phyloP scores from a whole-genome alignment of 2,113 vertebrate genomes.

The Aphyosemion australe region DNA sequence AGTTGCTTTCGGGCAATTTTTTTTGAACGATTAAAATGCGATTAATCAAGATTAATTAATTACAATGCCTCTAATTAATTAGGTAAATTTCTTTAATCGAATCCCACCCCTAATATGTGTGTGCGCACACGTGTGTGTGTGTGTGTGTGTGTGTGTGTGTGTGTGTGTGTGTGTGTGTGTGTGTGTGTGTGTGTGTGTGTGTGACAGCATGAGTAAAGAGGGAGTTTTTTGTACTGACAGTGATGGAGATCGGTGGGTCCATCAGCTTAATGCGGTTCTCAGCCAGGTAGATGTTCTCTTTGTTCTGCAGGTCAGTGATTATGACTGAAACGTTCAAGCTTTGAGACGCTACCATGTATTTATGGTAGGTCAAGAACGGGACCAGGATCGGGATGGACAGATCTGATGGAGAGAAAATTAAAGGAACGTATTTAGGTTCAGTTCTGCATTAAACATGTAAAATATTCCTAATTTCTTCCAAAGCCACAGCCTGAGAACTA shows the following conservation, averaged over 20 bases:
- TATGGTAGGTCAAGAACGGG: conserved; percentile 79
- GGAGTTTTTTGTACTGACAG: conserved; percentile 57
- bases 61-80: no score
- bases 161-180: no score
- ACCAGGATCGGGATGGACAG: conserved; percentile 78
- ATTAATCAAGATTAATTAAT: no score
- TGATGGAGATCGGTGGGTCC: conserved; percentile 68
- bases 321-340: conserved; percentile 80
- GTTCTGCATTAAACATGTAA: background rate
- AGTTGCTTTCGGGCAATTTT: no score
- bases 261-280: conserved; percentile 75
- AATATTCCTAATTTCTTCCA: background rate
- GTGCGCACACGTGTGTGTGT: no score
- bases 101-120: no score
- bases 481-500: no score
- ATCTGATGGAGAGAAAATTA: conserved; percentile 67
- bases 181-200: no score
- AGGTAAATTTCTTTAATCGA: no score
- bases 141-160: no score
- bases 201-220: no score
- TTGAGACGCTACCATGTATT: conserved; percentile 63
- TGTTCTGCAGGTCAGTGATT: conserved; percentile 50
- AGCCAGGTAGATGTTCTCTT: conserved; percentile 58
- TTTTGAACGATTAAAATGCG: no score
- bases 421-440: background rate